phyloP scores from a whole-genome alignment of 2,888 invertebrate species.

The Pristionchus mayeri region DNA sequence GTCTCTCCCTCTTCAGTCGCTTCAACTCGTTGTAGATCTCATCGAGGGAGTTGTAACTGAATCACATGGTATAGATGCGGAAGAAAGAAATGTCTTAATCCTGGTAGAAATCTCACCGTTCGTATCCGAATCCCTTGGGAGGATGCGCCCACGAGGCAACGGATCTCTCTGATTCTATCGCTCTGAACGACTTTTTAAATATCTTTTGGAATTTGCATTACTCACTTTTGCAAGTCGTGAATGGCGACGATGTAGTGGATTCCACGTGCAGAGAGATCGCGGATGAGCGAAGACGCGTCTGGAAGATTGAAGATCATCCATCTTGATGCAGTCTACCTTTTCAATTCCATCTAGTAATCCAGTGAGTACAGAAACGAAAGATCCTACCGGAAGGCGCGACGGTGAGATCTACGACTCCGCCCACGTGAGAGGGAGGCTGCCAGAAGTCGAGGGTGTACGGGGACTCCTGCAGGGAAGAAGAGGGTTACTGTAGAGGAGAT shows the following conservation, averaged over 20 bases:
- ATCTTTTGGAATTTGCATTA: background rate
- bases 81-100: no score
- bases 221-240: conserved; percentile 73
- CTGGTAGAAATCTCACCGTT: conserved; percentile 8
- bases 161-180: conserved; percentile 65
- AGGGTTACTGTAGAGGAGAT: background rate
- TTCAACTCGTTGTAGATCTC: conserved; percentile 67
- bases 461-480: conserved; percentile 52
- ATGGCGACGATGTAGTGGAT: conserved; percentile 72
- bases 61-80: no score
- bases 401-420: conserved; percentile 63
- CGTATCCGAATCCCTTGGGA: conserved; percentile 45
- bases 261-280: conserved; percentile 67
- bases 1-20: conserved; percentile 64
- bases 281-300: conserved; percentile 56
- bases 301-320: conserved; percentile 51
- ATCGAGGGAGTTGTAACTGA: conserved; percentile 60
- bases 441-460: conserved; percentile 73
- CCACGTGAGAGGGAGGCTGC: conserved; percentile 70
- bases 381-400: conserved; percentile 70
- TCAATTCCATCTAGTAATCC: no score
- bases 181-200: conserved; percentile 57
- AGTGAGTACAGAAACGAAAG: no score
- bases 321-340: no score
- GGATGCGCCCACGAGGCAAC: conserved; percentile 51